Evolutionary conservation across 1,140 invertebrate genomes (phyloP).

Genomic region (Pseudachorutes palmiensis): DNA sequence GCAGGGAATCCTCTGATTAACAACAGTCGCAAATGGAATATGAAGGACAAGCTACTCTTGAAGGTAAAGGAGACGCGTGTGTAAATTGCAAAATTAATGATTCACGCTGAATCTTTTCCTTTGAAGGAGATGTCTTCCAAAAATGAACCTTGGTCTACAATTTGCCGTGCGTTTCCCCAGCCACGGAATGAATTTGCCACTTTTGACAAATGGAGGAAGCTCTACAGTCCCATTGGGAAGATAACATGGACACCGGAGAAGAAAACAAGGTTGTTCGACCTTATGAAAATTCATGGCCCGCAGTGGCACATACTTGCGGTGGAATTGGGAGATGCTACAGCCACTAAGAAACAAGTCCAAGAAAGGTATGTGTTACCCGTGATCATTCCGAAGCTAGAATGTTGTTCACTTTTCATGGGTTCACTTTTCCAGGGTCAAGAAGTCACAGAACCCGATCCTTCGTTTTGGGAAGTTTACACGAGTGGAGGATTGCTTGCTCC

Average conservation of each 20-base stretch:
- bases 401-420: neutral
- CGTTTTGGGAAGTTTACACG: constrained; percentile 26
- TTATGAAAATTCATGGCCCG: neutral
- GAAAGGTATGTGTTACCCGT: neutral
- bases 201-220: neutral
- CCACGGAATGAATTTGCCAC: neutral
- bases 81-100: neutral
- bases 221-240: neutral
- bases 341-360: constrained; percentile 1
- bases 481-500: constrained; percentile 31
- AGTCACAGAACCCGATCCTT: constrained; percentile 15
- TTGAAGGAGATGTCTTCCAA: no score
- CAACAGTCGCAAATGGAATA: neutral
- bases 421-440: constrained; percentile 14
- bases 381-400: neutral
- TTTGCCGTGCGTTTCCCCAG: neutral
- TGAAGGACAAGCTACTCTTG: neutral
- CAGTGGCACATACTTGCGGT: constrained; percentile 8
- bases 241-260: neutral
- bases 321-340: neutral
- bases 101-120: neutral
- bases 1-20: neutral
- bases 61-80: neutral
- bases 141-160: neutral
- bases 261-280: neutral